Conservation (phyloP, 2,888 invertebrate species). For the Sarcophaga variegata region DNA sequence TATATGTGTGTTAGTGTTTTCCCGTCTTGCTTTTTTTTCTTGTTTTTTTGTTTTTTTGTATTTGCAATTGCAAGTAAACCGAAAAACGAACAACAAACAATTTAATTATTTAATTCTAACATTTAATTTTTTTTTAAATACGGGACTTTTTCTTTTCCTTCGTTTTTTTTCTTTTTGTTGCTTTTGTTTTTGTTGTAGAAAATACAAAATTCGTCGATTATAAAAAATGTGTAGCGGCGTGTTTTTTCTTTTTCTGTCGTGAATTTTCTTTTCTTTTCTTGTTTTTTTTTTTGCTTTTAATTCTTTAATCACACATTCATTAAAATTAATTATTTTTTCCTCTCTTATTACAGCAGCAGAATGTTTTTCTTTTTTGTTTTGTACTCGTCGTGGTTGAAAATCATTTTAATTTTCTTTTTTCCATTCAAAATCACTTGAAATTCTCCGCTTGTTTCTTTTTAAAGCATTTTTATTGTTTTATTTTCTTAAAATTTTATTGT, state of each 20-base stretch:
- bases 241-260: slow-evolving; percentile 9
- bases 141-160: neutral
- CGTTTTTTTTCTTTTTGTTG: slow-evolving; percentile 5
- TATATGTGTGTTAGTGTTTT: slow-evolving; percentile 9
- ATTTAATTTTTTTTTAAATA: slow-evolving; percentile 19
- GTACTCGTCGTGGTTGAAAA: slow-evolving; percentile 44
- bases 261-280: neutral
- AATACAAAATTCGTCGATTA: slow-evolving; percentile 44
- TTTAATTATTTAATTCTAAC: slow-evolving; percentile 29
- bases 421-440: slow-evolving; percentile 15
- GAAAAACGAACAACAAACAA: neutral
- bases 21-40: neutral
- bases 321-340: slow-evolving; percentile 51
- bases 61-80: slow-evolving; percentile 6
- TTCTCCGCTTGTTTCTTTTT: slow-evolving; percentile 10
- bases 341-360: slow-evolving; percentile 31
- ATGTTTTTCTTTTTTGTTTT: slow-evolving; percentile 65
- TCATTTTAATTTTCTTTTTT: slow-evolving; percentile 50
- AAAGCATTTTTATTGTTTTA: slow-evolving; percentile 15
- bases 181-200: slow-evolving; percentile 17
- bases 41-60: neutral
- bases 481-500: slow-evolving; percentile 16
- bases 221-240: slow-evolving; percentile 53
- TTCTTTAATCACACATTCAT: slow-evolving; percentile 52
- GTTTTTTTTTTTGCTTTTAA: slow-evolving; percentile 22